Conservation (phyloP, 2,888 invertebrate species). For the Salpingus planirostris region DNA sequence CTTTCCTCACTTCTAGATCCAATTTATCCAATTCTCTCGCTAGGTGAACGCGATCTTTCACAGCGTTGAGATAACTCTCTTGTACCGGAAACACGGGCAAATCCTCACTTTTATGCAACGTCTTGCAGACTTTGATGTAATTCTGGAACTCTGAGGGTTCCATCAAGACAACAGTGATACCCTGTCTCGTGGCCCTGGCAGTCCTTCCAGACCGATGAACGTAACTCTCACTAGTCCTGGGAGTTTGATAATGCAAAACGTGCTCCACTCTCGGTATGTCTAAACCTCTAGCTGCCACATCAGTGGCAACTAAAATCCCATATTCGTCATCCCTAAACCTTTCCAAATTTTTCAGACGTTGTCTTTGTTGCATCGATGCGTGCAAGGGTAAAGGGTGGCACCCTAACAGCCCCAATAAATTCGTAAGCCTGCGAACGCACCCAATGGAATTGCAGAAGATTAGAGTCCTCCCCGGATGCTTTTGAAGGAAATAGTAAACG, state of each 20-base stretch:
- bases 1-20: conserved; percentile 56
- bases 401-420: conserved; percentile 58
- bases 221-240: conserved; percentile 91
- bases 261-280: conserved; percentile 92
- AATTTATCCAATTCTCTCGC: conserved; percentile 75
- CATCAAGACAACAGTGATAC: conserved; percentile 85
- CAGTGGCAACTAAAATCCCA: conserved; percentile 82
- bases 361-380: conserved; percentile 89
- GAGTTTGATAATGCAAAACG: conserved; percentile 94
- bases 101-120: conserved; percentile 81
- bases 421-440: conserved; percentile 73
- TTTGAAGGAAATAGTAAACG: conserved; percentile 79
- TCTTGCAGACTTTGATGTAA: conserved; percentile 74
- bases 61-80: conserved; percentile 50
- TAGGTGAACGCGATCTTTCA: conserved; percentile 63
- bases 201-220: conserved; percentile 96
- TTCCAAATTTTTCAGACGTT: conserved; percentile 89
- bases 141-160: conserved; percentile 76
- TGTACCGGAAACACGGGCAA: conserved; percentile 76
- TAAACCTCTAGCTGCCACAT: conserved; percentile 94
- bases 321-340: conserved; percentile 62
- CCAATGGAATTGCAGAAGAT: conserved; percentile 94
- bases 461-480: conserved; percentile 82
- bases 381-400: conserved; percentile 71
- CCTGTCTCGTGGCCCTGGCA: conserved; percentile 80